phyloP scores from a whole-genome alignment of 2,797 vertebrate genomes.

The Sebastes vulpes region DNA sequence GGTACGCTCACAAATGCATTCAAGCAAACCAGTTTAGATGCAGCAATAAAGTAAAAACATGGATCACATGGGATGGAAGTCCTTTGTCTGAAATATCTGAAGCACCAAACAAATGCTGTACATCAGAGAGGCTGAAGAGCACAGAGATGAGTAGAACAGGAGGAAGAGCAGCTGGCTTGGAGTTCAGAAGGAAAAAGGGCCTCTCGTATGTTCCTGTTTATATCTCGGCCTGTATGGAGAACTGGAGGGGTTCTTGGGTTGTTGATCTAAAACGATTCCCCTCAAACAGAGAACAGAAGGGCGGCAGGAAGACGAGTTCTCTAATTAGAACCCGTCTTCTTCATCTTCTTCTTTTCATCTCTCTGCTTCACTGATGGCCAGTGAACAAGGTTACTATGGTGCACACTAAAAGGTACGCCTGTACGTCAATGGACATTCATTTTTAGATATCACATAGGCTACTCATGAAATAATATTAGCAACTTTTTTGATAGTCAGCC shows the following conservation, averaged over 20 bases:
- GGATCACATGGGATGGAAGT: conserved; percentile 11
- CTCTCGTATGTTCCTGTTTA: conserved; percentile 76
- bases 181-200: conserved; percentile 63
- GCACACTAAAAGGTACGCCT: not conserved
- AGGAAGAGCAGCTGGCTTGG: conserved; percentile 52
- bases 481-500: not conserved
- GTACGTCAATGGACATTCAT: not conserved
- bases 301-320: conserved; percentile 27
- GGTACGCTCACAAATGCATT: not conserved
- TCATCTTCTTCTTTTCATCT: conserved; percentile 32
- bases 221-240: conserved; percentile 3
- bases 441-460: not conserved
- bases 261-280: conserved; percentile 47
- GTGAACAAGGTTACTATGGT: not conserved
- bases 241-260: conserved; percentile 22
- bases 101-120: conserved; percentile 32
- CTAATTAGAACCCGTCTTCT: conserved; percentile 11
- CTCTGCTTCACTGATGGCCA: not conserved
- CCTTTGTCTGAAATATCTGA: conserved; percentile 46
- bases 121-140: conserved; percentile 31
- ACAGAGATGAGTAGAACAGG: conserved; percentile 2
- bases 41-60: conserved; percentile 10
- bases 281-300: conserved; percentile 53
- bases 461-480: not conserved
- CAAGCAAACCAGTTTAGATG: conserved; percentile 9